Conservation (phyloP, 2,113 vertebrate genomes). For the Irena cyanogastra region DNA sequence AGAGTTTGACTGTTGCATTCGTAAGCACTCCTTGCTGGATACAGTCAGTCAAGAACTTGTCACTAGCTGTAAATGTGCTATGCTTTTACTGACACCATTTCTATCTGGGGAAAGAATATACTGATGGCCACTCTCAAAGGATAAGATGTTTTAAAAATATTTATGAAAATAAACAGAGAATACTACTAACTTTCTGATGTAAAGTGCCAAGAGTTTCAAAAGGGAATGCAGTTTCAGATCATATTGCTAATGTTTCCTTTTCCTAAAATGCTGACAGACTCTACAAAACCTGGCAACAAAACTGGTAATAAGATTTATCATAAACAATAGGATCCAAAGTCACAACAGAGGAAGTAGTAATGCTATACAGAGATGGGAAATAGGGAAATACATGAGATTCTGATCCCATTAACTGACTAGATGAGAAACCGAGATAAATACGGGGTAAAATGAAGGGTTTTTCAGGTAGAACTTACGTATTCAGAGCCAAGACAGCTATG, state of each 20-base stretch:
- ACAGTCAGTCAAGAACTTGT: slow-evolving; percentile 21
- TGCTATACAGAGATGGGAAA: neutral
- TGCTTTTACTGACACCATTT: slow-evolving; percentile 22
- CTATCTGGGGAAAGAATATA: neutral
- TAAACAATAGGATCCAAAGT: neutral
- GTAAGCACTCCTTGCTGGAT: neutral
- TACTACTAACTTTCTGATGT: neutral
- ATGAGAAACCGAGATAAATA: neutral
- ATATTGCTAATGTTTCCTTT: neutral
- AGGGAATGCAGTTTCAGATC: slow-evolving; percentile 4
- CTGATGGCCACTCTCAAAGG: slow-evolving; percentile 54
- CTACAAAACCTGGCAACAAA: neutral
- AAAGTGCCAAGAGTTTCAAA: slow-evolving; percentile 46
- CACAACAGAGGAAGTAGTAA: neutral
- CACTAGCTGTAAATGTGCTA: slow-evolving; percentile 7
- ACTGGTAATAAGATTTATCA: slow-evolving; percentile 1
- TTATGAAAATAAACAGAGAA: slow-evolving; percentile 35
- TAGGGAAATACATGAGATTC: neutral
- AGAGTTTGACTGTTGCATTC: neutral
- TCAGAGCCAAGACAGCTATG: neutral
- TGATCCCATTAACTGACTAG: neutral
- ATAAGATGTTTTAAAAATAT: neutral
- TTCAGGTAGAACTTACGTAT: neutral
- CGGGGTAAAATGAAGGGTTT: neutral
- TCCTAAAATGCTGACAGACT: slow-evolving; percentile 9